Conservation (phyloP, 2,113 vertebrate species). For the Psilopogon haemacephalus region DNA sequence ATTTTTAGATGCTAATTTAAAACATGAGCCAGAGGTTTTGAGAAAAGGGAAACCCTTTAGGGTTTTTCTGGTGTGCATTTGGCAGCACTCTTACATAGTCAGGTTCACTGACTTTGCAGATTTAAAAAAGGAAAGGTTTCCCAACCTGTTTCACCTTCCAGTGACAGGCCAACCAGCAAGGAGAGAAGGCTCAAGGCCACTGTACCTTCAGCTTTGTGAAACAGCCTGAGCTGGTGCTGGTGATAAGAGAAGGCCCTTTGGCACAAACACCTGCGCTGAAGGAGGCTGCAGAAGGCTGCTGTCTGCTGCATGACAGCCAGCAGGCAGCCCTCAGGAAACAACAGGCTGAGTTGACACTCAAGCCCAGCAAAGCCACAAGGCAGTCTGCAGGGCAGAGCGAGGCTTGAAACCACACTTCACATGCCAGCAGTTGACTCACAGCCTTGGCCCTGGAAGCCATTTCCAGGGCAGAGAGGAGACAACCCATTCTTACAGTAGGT, state of each 20-base stretch:
- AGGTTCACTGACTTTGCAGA: neutral
- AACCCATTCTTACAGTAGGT: neutral
- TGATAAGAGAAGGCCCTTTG: neutral
- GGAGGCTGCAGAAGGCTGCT: neutral
- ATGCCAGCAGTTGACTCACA: neutral
- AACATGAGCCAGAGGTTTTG: neutral
- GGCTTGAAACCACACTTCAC: neutral
- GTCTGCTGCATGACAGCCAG: neutral
- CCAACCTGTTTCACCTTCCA: neutral
- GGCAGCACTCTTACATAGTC: neutral
- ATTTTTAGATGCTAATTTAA: neutral
- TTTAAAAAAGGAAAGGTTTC: neutral
- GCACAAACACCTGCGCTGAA: neutral
- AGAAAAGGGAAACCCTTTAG: neutral
- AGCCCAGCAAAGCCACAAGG: neutral
- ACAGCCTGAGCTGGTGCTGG: neutral
- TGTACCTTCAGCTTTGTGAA: neutral
- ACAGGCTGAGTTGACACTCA: neutral
- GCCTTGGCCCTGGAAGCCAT: neutral
- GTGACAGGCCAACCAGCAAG: neutral
- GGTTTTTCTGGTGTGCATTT: neutral
- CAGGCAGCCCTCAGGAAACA: fast-evolving
- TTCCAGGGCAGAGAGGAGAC: neutral
- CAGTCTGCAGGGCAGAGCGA: neutral
- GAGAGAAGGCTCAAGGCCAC: neutral